Evolutionary conservation across 2,797 vertebrate genomes (phyloP).

Genomic region (Hephaestus fuliginosus): DNA sequence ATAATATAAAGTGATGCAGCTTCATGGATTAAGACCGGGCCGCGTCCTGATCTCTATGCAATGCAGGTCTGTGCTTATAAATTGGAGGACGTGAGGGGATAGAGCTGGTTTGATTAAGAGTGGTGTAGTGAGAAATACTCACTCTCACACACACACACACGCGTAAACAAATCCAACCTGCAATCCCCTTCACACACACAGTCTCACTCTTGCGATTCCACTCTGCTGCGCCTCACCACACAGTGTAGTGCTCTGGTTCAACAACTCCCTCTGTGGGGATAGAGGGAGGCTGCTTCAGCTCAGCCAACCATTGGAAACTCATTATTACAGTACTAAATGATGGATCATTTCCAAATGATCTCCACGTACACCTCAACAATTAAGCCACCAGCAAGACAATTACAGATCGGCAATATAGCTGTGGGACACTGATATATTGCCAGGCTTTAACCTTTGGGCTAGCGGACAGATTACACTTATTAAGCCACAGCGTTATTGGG

Average conservation of each 20-base stretch:
- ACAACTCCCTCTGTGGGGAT: constrained; percentile 70
- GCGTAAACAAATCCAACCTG: constrained; percentile 41
- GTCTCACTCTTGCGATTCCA: constrained; percentile 42
- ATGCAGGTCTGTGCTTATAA: constrained; percentile 62
- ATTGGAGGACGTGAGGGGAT: constrained; percentile 53
- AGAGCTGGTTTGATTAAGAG: constrained; percentile 68
- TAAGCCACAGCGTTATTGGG: constrained; percentile 84
- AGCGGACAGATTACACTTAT: constrained; percentile 82
- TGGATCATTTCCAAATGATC: constrained; percentile 89
- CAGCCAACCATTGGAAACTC: constrained; percentile 88
- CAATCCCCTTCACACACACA: constrained; percentile 47
- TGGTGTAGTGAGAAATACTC: constrained; percentile 47
- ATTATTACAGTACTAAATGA: constrained; percentile 88
- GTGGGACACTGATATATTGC: constrained; percentile 86
- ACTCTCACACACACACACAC: constrained; percentile 22
- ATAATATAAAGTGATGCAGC: constrained; percentile 43
- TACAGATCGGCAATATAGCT: constrained; percentile 85
- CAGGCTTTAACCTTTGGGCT: constrained; percentile 85
- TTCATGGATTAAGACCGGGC: constrained; percentile 38
- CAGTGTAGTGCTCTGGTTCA: constrained; percentile 56
- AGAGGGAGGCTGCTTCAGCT: constrained; percentile 65
- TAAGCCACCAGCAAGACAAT: constrained; percentile 87
- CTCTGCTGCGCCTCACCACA: constrained; percentile 55
- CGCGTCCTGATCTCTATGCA: constrained; percentile 57
- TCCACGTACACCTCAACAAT: constrained; percentile 87